Conservation (phyloP, 2,113 vertebrate genomes). For the Diphyllodes magnificus region DNA sequence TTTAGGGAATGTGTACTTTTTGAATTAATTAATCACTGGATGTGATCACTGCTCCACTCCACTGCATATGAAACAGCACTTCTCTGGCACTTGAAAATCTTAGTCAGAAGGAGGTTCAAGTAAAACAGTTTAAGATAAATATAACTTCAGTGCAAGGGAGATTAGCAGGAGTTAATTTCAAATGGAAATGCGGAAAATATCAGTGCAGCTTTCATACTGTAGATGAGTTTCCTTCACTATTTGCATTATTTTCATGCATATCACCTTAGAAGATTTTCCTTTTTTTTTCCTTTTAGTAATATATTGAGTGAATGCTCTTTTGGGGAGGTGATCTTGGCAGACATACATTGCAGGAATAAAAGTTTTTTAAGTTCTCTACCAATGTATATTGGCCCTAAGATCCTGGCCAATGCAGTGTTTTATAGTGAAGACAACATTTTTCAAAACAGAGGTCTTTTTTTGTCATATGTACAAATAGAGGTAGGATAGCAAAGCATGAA, state of each 20-base stretch:
- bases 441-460: neutral
- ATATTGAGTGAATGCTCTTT: neutral
- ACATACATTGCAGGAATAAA: neutral
- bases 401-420: neutral
- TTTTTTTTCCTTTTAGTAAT: neutral
- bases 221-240: neutral
- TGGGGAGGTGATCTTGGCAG: neutral
- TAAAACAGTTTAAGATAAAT: conserved; percentile 6
- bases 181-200: neutral
- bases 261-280: neutral
- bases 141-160: neutral
- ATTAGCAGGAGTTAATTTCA: conserved; percentile 29
- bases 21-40: conserved; percentile 73
- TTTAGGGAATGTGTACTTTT: conserved; percentile 57
- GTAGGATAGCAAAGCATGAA: neutral
- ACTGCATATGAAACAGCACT: conserved; percentile 56
- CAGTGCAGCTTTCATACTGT: neutral
- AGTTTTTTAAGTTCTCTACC: neutral
- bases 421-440: neutral
- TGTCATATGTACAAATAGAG: neutral
- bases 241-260: neutral
- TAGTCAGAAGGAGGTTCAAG: conserved; percentile 18
- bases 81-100: conserved; percentile 25
- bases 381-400: neutral
- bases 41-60: conserved; percentile 55